phyloP scores from a whole-genome alignment of 2,888 invertebrate species.

The Hemistola chrysoprasaria region DNA sequence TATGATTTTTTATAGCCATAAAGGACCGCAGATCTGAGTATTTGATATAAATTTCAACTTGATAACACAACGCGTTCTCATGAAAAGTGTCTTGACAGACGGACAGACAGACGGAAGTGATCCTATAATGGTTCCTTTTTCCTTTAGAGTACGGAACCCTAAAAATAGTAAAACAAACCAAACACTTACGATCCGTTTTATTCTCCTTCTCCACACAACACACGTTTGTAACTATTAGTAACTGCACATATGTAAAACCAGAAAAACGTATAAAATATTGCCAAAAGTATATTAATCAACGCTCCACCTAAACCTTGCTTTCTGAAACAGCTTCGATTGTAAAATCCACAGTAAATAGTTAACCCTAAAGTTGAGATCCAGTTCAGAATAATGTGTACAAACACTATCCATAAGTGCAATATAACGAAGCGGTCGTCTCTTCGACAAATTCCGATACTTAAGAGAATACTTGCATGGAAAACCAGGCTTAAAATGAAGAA shows the following conservation, averaged over 20 bases:
- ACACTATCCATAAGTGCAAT: slow-evolving; percentile 36
- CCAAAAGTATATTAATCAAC: slow-evolving; percentile 24
- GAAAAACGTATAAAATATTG: slow-evolving; percentile 30
- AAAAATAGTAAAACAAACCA: too few relatives aligned
- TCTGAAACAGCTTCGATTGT: slow-evolving; percentile 34
- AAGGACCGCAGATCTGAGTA: too few relatives aligned
- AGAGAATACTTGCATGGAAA: slow-evolving; percentile 34
- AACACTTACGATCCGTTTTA: too few relatives aligned
- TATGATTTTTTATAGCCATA: too few relatives aligned
- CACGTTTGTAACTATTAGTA: slow-evolving; percentile 36
- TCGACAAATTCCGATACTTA: slow-evolving; percentile 32
- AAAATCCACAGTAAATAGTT: slow-evolving; percentile 34
- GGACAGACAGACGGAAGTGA: too few relatives aligned
- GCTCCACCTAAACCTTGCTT: slow-evolving; percentile 29
- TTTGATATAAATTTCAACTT: too few relatives aligned
- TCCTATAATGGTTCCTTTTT: too few relatives aligned
- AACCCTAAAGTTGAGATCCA: slow-evolving; percentile 31
- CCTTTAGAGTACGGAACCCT: too few relatives aligned
- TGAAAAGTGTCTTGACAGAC: too few relatives aligned
- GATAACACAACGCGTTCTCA: too few relatives aligned
- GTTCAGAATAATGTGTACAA: slow-evolving; percentile 34
- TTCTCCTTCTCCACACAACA: too few relatives aligned
- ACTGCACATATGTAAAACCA: slow-evolving; percentile 37
- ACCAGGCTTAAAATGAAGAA: slow-evolving; percentile 28
- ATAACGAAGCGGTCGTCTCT: slow-evolving; percentile 25